phyloP scores from a whole-genome alignment of 2,888 invertebrate genomes.

The Dioctria linearis region DNA sequence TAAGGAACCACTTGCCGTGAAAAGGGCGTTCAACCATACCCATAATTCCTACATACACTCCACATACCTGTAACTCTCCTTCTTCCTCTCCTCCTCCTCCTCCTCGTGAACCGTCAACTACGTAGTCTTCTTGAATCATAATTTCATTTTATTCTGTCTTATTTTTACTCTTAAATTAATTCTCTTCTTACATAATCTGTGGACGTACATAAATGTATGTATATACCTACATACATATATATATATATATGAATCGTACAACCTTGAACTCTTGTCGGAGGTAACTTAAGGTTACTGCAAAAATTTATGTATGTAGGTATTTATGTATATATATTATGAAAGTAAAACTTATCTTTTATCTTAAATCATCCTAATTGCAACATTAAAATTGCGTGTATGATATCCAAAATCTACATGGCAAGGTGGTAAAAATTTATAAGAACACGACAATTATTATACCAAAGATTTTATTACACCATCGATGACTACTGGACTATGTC shows the following conservation, averaged over 20 bases:
- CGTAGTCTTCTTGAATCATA: constrained; percentile 48
- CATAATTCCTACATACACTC: constrained; percentile 4
- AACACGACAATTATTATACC: not conserved
- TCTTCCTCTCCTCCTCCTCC: not conserved
- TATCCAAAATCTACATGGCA: not conserved
- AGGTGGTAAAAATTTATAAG: not conserved
- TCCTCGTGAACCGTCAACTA: not conserved
- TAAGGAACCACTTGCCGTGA: constrained; percentile 70
- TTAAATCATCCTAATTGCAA: not conserved
- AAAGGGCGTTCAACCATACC: constrained; percentile 69
- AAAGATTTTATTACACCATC: constrained; percentile 6
- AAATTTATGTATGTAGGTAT: no score
- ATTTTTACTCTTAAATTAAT: constrained; percentile 44
- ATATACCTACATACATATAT: no score
- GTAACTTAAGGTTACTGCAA: constrained; percentile 24
- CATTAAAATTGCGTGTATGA: not conserved
- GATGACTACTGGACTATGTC: constrained; percentile 17
- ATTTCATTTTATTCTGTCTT: constrained; percentile 36
- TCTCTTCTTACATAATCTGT: constrained; percentile 52
- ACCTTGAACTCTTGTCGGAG: constrained; percentile 51
- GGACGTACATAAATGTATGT: not conserved
- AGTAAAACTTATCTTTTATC: no score
- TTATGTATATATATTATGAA: not conserved
- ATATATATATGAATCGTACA: not conserved
- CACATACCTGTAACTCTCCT: constrained; percentile 34